Evolutionary conservation across 2,113 vertebrate species (phyloP).

Genomic region (Pipra filicauda): DNA sequence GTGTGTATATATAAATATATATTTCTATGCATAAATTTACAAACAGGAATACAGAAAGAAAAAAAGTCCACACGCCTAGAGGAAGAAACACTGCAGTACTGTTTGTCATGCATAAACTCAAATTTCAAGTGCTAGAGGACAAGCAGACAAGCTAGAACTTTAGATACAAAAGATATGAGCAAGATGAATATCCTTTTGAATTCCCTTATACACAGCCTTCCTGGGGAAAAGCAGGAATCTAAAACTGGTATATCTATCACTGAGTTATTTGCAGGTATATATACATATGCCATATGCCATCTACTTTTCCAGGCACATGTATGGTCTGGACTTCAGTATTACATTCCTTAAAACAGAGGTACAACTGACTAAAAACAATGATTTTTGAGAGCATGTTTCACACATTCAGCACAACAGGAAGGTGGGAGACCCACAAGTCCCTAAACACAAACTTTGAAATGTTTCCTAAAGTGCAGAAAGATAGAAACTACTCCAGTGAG

Average conservation of each 20-base stretch:
- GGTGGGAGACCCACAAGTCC: background rate
- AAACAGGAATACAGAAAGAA: background rate
- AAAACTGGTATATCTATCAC: background rate
- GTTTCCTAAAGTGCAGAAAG: constrained; percentile 52
- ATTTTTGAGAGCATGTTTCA: constrained; percentile 26
- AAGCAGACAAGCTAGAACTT: constrained; percentile 11
- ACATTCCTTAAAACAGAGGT: background rate
- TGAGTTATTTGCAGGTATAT: background rate
- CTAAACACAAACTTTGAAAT: constrained; percentile 34
- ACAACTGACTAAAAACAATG: background rate
- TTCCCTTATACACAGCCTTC: background rate
- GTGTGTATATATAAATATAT: background rate
- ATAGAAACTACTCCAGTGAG: constrained; percentile 27
- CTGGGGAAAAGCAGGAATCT: background rate
- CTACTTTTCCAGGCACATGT: background rate
- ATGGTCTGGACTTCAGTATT: background rate
- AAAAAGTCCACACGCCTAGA: background rate
- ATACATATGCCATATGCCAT: background rate
- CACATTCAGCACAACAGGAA: background rate
- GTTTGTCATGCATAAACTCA: background rate
- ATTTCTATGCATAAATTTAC: background rate
- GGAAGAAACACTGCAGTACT: background rate
- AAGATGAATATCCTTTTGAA: background rate
- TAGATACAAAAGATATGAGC: background rate
- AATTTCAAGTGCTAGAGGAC: background rate